Evolutionary conservation across 2,888 invertebrate species (phyloP).

Genomic region (Thumatha senex): DNA sequence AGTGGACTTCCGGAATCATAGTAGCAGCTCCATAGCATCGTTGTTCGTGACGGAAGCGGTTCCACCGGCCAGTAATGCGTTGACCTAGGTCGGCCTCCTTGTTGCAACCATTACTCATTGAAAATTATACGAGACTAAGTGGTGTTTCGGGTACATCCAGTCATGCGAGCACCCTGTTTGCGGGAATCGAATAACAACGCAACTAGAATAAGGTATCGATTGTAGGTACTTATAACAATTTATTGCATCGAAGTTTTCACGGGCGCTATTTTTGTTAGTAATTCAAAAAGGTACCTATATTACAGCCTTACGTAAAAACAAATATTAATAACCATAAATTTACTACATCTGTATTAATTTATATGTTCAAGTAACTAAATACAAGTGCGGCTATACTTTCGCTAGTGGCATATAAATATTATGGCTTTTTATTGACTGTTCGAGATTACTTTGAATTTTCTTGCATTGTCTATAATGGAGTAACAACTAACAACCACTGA

Average conservation of each 20-base stretch:
- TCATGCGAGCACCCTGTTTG: conserved; percentile 52
- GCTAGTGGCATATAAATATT: no score
- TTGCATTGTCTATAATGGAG: no score
- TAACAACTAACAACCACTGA: no score
- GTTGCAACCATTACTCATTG: conserved; percentile 73
- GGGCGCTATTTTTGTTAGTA: conserved; percentile 45
- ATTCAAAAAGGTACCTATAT: background rate
- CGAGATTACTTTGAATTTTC: no score
- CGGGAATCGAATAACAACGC: conserved; percentile 42
- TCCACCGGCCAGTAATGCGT: conserved; percentile 64
- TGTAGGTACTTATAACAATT: conserved; percentile 47
- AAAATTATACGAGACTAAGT: conserved; percentile 79
- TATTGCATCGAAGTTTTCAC: conserved; percentile 51
- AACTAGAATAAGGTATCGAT: conserved; percentile 47
- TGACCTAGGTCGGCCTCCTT: conserved; percentile 71
- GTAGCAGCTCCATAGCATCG: conserved; percentile 41
- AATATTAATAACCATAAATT: no score
- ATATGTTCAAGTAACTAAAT: no score
- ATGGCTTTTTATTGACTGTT: no score
- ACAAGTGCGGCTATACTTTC: no score
- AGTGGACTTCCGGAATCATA: conserved; percentile 36
- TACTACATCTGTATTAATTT: no score
- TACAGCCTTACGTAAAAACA: no score
- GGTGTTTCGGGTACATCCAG: conserved; percentile 73
- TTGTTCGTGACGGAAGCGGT: conserved; percentile 53